Percentiles rank a stretch among this genome's conserved stretches.
Evolutionary conservation across 2,113 vertebrate genomes (phyloP).

Genomic region (Phalacrocorax carbo): DNA sequence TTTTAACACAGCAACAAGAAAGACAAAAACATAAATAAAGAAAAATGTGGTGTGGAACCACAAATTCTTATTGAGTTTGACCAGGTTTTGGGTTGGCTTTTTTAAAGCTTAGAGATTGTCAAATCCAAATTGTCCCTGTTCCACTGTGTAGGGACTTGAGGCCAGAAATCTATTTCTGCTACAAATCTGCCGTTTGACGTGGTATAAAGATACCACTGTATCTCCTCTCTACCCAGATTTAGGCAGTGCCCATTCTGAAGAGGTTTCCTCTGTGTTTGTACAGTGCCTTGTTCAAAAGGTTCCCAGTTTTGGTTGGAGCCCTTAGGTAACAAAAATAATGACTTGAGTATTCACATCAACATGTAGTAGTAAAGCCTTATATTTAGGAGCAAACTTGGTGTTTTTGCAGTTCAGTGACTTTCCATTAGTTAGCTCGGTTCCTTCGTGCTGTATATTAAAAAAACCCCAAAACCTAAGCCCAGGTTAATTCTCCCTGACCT

Average conservation of each 20-base stretch:
- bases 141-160: neutral
- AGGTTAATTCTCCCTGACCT: neutral
- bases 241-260: neutral
- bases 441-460: neutral
- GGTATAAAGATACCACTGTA: accelerated
- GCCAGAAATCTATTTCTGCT: neutral
- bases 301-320: neutral
- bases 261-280: neutral
- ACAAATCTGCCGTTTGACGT: accelerated
- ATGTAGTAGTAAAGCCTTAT: neutral
- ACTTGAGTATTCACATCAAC: neutral
- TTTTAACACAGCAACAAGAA: neutral
- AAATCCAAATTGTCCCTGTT: neutral
- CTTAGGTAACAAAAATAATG: neutral
- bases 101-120: neutral
- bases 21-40: slow-evolving; percentile 9
- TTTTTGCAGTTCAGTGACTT: neutral
- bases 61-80: neutral
- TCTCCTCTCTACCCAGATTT: neutral
- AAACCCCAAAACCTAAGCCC: neutral
- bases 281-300: neutral
- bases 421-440: neutral
- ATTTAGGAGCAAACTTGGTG: neutral
- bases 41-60: neutral
- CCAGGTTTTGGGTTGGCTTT: neutral